Evolutionary conservation across 2,113 vertebrate species (phyloP), one percentile per base, ranked within the genome.

Genomic region (Fulmarus glacialis): DNA sequence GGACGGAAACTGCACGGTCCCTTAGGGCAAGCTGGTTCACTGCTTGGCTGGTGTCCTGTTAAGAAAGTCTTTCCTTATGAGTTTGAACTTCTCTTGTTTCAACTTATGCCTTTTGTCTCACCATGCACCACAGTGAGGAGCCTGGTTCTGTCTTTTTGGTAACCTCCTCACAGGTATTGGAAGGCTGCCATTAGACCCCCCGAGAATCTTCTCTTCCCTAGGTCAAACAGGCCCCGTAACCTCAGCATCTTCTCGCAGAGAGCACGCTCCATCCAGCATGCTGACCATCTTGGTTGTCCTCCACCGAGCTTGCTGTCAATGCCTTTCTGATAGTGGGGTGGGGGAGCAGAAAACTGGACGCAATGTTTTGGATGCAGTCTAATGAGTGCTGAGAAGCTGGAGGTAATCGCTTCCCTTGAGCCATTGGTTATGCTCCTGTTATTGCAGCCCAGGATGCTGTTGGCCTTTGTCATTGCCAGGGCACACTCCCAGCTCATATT

Each of bases 101-200:
- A 78, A 0, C 13, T 15, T 32, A 5, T 32, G 26, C 32, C 30
- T 68, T 21, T n/a, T 64, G 4, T 78, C 21, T 67, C 5, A 8
- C 47, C 34, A 12, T 2, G 1, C 9, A 23, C 6, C 24, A 6
- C 0, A 2, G n/a, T 29, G 30, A 89, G 13, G 50, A 66, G 36
- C 14, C 22, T 70, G 17, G 8, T 12, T 85, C 36, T 58, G 21
- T 29, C 55, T 55, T 72, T 83, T 22, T 55, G 23, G 20, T 43
- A 4, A 12, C 52, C 5, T 79, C 18, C 34, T 23, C 24, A 24
- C 23, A 60, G 40, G 4, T 40, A 3, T 7, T 43, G 24, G 29
- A 63, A 91, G 26, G 48, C 30, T 48, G 23, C 45, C 10, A 11
- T 59, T 59, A 80, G 17, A 6, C 7, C 6, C 8, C 38, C 40